Evolutionary conservation across 1,140 invertebrate genomes (phyloP).

Genomic region (Lepidurus couesii): DNA sequence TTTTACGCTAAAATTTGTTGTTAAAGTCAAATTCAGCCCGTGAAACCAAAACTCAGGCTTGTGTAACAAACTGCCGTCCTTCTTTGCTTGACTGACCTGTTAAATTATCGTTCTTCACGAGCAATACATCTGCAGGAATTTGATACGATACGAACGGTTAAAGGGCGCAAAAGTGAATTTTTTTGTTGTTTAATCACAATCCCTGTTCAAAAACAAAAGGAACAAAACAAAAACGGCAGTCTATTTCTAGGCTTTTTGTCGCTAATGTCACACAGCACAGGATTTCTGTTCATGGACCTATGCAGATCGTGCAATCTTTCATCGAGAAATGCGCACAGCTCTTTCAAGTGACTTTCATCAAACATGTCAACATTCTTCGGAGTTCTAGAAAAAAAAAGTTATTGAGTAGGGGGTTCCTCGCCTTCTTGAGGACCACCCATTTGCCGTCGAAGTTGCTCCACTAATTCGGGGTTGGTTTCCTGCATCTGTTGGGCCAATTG

Average conservation of each 20-base stretch:
- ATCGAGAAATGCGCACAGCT: neutral
- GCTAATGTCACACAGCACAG: neutral
- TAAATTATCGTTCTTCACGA: too few relatives aligned
- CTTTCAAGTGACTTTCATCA: neutral
- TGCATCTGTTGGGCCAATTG: conserved; percentile 55
- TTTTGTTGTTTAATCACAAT: neutral
- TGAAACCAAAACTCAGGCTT: too few relatives aligned
- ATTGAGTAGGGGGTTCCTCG: conserved; percentile 7
- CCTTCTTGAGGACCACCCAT: conserved; percentile 37
- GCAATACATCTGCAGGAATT: too few relatives aligned
- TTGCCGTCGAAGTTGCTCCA: conserved; percentile 51
- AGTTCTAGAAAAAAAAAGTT: neutral
- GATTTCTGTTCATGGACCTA: neutral
- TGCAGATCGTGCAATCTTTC: neutral
- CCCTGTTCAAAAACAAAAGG: neutral
- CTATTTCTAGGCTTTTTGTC: neutral
- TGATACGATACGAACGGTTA: neutral
- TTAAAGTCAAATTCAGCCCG: too few relatives aligned
- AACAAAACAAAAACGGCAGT: neutral
- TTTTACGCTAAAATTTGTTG: too few relatives aligned
- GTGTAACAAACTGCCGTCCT: too few relatives aligned
- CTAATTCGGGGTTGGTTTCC: conserved; percentile 52
- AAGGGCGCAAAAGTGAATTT: neutral
- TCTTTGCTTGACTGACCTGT: too few relatives aligned
- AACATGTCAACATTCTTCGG: neutral